Base-by-base conservation (phyloP, 2,113 vertebrate genomes). In the Triplophysa dalaica region DNA sequence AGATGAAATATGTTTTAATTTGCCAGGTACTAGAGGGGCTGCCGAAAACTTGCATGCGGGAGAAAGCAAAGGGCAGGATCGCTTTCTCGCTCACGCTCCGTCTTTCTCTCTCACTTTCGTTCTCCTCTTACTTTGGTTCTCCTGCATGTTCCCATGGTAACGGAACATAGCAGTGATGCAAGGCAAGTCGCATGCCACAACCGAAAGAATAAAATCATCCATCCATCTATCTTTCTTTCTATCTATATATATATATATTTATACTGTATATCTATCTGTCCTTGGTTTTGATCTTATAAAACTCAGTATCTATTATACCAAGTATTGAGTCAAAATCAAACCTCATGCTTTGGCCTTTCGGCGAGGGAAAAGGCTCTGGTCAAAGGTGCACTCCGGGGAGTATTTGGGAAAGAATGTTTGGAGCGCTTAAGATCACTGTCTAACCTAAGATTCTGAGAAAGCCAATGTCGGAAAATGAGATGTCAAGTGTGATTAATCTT, bases 121-220 rank as follows among this genome's bases (percentile, higher is more conserved):
- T 69, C 50, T 54, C 64, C 33, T 17, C 33, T 63, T 14, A 77
- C 33, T 7, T 60, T 45, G 29, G 19, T 4, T 43, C 69, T 62
- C 64, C 58, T 61, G 45, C 56, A 81, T 43, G 89, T 93, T 82
- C 85, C 87, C 92, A 93, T 92, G 87, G 91, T 87, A 91, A 93
- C 91, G 11, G 62, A 72, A 67, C 66, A 64, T 78, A 89, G 87
- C 90, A 89, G 78, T 68, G n/a, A 80, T 56, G 86, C 4, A 63
- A 90, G 85, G 82, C 19, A 45, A 61, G 80, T 13, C 33, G 48
- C 74, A 41, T 70, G 79, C 72, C 80, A 79, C 70, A 75, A 72
- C 77, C 72, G 60, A 63, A 41, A 43, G n/a, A 70, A 67, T 75
- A 66, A 66, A 21, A 52, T 52, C 14, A 16, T 45, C 65, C 62